Conservation (phyloP, 1,140 invertebrate genomes). For the Polypedilum vanderplanki region DNA sequence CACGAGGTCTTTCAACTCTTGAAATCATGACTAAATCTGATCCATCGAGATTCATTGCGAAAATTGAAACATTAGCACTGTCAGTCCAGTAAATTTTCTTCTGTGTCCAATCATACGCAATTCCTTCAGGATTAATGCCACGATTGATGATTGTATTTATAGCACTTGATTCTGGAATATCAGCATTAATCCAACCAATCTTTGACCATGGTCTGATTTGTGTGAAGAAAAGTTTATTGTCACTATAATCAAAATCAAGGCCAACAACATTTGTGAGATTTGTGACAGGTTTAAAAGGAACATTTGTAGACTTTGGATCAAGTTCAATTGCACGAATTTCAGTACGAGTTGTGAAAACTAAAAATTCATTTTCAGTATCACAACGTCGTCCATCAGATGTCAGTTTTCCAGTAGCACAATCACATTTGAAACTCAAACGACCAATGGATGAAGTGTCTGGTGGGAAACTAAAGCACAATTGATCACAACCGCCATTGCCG, state of each 20-base stretch:
- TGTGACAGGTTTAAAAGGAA: slow-evolving; percentile 77
- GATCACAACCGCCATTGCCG: slow-evolving; percentile 81
- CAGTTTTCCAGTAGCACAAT: slow-evolving; percentile 81
- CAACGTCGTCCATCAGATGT: slow-evolving; percentile 60
- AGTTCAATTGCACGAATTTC: slow-evolving; percentile 82
- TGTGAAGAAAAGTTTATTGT: slow-evolving; percentile 81
- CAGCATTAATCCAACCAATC: slow-evolving; percentile 71
- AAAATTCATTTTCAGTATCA: slow-evolving; percentile 72
- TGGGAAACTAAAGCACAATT: slow-evolving; percentile 92
- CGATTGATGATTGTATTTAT: slow-evolving; percentile 70
- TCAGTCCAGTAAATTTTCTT: slow-evolving; percentile 98
- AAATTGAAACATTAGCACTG: slow-evolving; percentile 87
- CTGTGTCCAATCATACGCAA: slow-evolving; percentile 95
- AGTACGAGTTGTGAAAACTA: slow-evolving; percentile 85
- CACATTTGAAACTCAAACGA: slow-evolving; percentile 64
- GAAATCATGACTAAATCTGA: slow-evolving; percentile 88
- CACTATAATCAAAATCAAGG: slow-evolving; percentile 88
- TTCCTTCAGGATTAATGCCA: slow-evolving; percentile 88
- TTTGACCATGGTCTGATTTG: slow-evolving; percentile 85
- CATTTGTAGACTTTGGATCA: slow-evolving; percentile 67
- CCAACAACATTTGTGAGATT: slow-evolving; percentile 96
- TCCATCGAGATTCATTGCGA: slow-evolving; percentile 88
- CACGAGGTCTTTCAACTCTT: slow-evolving; percentile 83
- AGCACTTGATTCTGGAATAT: slow-evolving; percentile 52
- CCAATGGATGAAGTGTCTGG: slow-evolving; percentile 45